A percentile compares a stretch with the other conserved stretches of the same genome.
Evolutionary conservation across 1,140 invertebrate species (phyloP).

Genomic region (Penaeus vannamei): DNA sequence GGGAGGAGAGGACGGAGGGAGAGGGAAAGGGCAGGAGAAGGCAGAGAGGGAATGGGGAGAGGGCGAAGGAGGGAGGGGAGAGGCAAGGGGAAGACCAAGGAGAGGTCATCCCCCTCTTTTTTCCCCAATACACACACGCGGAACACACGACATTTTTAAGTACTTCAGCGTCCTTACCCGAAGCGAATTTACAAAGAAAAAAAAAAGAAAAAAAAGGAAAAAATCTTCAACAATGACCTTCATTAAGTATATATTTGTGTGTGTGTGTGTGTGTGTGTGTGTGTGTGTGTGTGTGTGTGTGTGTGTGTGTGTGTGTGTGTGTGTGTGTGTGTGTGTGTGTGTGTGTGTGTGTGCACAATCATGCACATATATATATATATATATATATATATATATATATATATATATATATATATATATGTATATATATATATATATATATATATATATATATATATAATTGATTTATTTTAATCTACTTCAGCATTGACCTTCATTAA

Average conservation of each 20-base stretch:
- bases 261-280: neutral
- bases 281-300: neutral
- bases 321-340: neutral
- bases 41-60: neutral
- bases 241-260: conserved; percentile 6
- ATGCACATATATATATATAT: too few species aligned
- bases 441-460: conserved; percentile 30
- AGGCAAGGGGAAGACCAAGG: neutral
- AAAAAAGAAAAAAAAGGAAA: neutral
- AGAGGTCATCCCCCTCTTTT: neutral
- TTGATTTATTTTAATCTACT: neutral
- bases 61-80: conserved; percentile 10
- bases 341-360: too few species aligned
- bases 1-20: conserved; percentile 8
- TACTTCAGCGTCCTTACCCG: neutral
- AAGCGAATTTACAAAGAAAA: neutral
- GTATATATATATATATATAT: conserved; percentile 31
- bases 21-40: neutral
- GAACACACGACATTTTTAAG: too few species aligned
- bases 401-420: conserved; percentile 33
- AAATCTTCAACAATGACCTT: neutral
- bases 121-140: neutral
- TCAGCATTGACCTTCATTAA: neutral
- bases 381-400: conserved; percentile 33
- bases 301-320: neutral